Evolutionary conservation across 2,113 vertebrate species (phyloP).

Genomic region (Pantherophis guttatus): DNA sequence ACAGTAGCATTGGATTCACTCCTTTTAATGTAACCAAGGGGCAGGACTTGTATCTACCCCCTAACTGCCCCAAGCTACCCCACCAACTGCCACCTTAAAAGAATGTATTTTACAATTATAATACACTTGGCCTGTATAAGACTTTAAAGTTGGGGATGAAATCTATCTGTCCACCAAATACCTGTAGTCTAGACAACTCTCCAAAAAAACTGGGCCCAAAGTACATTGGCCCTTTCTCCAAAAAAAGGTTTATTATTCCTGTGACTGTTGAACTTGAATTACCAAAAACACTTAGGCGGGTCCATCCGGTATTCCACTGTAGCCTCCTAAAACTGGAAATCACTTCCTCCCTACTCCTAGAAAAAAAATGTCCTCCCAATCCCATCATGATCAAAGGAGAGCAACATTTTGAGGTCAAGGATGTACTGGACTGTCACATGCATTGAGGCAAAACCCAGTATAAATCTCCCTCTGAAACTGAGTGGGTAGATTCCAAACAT

Average conservation of each 20-base stretch:
- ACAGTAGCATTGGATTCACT: background rate
- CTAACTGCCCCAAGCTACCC: background rate
- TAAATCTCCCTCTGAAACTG: background rate
- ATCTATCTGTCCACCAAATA: too few relatives aligned
- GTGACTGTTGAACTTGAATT: background rate
- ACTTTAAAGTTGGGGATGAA: background rate
- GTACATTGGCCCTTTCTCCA: too few relatives aligned
- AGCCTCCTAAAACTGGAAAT: too few relatives aligned
- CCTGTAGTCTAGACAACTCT: too few relatives aligned
- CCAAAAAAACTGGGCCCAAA: too few relatives aligned
- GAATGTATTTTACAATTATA: background rate
- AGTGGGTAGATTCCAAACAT: background rate
- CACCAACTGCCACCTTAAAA: background rate
- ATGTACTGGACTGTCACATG: background rate
- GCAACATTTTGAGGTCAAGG: background rate
- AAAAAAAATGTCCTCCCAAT: background rate
- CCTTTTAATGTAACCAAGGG: background rate
- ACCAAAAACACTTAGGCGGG: background rate
- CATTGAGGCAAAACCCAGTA: background rate
- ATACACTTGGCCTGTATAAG: background rate
- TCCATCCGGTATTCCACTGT: too few relatives aligned
- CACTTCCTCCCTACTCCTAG: background rate
- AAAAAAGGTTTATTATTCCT: background rate
- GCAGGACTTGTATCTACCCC: background rate
- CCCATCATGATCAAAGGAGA: background rate